Percentiles rank a stretch among this genome's conserved stretches.
These are phyloP conservation scores for Hylomyscus alleni DNA, from an alignment of 2,797 vertebrate species.

Conservation along the genomic window DNA sequence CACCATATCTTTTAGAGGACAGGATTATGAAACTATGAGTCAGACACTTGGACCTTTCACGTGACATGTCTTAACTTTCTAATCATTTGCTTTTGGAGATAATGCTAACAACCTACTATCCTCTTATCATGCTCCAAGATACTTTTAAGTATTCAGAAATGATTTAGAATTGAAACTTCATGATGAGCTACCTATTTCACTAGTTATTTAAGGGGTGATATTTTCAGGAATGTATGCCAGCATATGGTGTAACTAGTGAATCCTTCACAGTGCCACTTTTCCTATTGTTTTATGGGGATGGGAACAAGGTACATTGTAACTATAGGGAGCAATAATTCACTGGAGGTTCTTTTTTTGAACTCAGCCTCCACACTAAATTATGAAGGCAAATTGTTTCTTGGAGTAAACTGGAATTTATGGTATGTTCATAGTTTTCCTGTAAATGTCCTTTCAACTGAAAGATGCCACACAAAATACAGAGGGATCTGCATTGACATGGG, in stretches of 20 bases:
- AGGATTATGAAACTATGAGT: not conserved
- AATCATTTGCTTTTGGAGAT: constrained; percentile 55
- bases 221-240: constrained; percentile 72
- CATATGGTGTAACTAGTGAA: constrained; percentile 78
- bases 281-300: constrained; percentile 79
- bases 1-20: not conserved
- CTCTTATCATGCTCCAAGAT: constrained; percentile 32
- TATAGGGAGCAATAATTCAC: constrained; percentile 77
- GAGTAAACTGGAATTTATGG: constrained; percentile 76
- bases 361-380: constrained; percentile 76
- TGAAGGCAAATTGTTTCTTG: constrained; percentile 79
- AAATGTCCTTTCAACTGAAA: constrained; percentile 78
- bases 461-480: constrained; percentile 62
- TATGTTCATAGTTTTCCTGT: constrained; percentile 72
- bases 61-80: not conserved
- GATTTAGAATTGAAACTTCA: constrained; percentile 12
- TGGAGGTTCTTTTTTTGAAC: constrained; percentile 43
- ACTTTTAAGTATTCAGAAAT: constrained; percentile 41
- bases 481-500: not conserved
- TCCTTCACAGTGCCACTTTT: constrained; percentile 75
- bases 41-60: not conserved
- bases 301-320: constrained; percentile 75
- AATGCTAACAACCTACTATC: constrained; percentile 46
- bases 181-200: constrained; percentile 64
- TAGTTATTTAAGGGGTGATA: constrained; percentile 65